Base-by-base conservation (phyloP, 2,113 vertebrate species). In the Steatornis caripensis region DNA sequence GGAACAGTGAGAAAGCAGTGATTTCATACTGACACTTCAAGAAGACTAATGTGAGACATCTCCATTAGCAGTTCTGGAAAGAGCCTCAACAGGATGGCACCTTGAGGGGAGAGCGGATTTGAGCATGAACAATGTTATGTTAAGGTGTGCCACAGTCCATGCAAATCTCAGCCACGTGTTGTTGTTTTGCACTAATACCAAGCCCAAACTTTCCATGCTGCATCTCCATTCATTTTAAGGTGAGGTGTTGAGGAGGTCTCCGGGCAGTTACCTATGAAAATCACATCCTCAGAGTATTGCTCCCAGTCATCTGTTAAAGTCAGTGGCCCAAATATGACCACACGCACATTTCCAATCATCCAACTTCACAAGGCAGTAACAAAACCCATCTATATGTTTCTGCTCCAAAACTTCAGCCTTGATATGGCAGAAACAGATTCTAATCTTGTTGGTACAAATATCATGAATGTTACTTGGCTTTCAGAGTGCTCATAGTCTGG, bases 101-200 rank as follows among this genome's bases (percentile, higher is more conserved):
- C 51, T 83, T 39, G 72, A 89, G 11, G 18, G 30, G 5, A 81
- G 22, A 61, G 18, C 12, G 43, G 39, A 75, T 71, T 26, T 85
- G 18, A n/a, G 11, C 12, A 21, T 6, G 20, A 58, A 27, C 1
- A 1, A 21, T 51, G 21, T 23, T 37, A 5, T 49, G 16, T 23
- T 65, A 9, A 2, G 51, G 23, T 0, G 0, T 27, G n/a, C 24
- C 36, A 49, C 0, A 34, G 48, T 4, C 37, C 32, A 14, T 6
- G 2, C 5, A 53, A 74, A 91, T 57, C 60, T 51, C 15, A 23
- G 21, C 20, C 10, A 5, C 8, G 20, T 12, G 45, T 0, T 77
- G 78, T 53, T 8, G 45, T 88, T 17, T 37, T 48, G 15, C 4
- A 1, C 36, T 71, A n/a, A 37, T 64, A 64, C 6, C 27, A 62